These are phyloP conservation scores for Lates calcarifer DNA, from an alignment of 2,113 vertebrate genomes.

Conservation along the genomic window DNA sequence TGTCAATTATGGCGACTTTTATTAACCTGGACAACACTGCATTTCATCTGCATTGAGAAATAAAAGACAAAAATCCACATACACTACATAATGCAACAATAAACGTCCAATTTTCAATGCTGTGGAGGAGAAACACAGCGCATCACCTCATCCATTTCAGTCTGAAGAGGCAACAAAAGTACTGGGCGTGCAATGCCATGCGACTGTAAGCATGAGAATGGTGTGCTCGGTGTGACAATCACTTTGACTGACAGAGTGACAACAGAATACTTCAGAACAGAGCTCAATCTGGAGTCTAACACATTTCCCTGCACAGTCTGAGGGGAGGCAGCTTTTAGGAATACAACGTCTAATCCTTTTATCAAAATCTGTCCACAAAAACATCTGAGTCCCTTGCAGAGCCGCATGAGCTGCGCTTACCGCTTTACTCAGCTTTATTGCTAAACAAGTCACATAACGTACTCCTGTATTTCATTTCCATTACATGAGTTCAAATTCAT, in stretches of 20 bases:
- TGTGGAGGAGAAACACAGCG: constrained; percentile 9
- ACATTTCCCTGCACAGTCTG: constrained; percentile 62
- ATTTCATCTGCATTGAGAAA: not conserved
- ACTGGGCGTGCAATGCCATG: not conserved
- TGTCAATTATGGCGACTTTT: not conserved
- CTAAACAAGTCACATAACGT: constrained; percentile 52
- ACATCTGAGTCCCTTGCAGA: constrained; percentile 27
- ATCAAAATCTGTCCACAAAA: constrained; percentile 65
- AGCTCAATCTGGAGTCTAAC: constrained; percentile 57
- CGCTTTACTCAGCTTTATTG: constrained; percentile 43
- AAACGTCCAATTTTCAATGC: constrained; percentile 7
- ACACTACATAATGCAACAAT: constrained; percentile 9
- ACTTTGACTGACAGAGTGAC: constrained; percentile 66
- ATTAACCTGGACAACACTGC: not conserved
- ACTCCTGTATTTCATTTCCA: constrained; percentile 59
- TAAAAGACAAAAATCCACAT: not conserved
- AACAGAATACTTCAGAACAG: constrained; percentile 52
- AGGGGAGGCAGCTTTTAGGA: constrained; percentile 62
- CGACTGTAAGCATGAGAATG: constrained; percentile 25
- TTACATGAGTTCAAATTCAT: constrained; percentile 55
- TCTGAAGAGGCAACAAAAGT: constrained; percentile 20
- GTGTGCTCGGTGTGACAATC: constrained; percentile 60
- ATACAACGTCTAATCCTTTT: constrained; percentile 65
- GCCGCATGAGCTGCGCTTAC: constrained; percentile 34
- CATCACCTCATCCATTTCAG: constrained; percentile 8